Evolutionary conservation across 2,113 vertebrate genomes (phyloP), one percentile per base, ranked within the genome.

Genomic region (Lepidothrix coronata): DNA sequence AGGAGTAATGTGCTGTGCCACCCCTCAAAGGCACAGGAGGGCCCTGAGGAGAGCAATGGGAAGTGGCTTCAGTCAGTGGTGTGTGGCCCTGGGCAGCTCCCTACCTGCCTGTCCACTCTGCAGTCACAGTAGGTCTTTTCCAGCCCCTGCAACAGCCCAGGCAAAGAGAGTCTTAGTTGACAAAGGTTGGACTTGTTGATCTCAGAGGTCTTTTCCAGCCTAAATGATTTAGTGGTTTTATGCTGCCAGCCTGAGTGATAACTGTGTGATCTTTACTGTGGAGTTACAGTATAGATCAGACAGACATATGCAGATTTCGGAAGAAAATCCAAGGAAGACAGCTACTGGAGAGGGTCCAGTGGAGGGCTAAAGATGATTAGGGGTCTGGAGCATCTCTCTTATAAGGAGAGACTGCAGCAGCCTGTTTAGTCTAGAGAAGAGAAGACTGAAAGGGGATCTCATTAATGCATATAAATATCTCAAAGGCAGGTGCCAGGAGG

Each of bases 171-270:
- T 25, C 35, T 35, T 31, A 25, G 7, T 12, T 28, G 37, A 17
- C 13, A 51, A 22, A 67, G 21, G 24, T 2, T 86, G 35, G 13
- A 31, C 5, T 28, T 3, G 0, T 49, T 4, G 1, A 11, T 31
- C 13, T 35, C 31, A 18, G 35, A 51, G 37, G 21, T 37, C 21
- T 35, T 58, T 59, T 59, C 54, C 21, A 44, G 7, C 37, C 27
- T 44, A 44, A 51, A 37, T 59, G 66, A 37, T 44, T 68, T 17
- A 14, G 24, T 35, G 31, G 21, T 35, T 51, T 27, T 68, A 43
- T 76, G 31, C 37, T 44, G 31, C 37, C 11, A 51, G 24, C 21
- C 13, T 43, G 31, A 25, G 16, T 39, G 35, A 6, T 67, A 49
- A 49, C 14, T 49, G 13, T 49, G 48, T 49, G 48, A 49, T 49